Base-by-base conservation (phyloP, 92 coral and sea anemone genomes). In the Parazoanthus darwini region DNA sequence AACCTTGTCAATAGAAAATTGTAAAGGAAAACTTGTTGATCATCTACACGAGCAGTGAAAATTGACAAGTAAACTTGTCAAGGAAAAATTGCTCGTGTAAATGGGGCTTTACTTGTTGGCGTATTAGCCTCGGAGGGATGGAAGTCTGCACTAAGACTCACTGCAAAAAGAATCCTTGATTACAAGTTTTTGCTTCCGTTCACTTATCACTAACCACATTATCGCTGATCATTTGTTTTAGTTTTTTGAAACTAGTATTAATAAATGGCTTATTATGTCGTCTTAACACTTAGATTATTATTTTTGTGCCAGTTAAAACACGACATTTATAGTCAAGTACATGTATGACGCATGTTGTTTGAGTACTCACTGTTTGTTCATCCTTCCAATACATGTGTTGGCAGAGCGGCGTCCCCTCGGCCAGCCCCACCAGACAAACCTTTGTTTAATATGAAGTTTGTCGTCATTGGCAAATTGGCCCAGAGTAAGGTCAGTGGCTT, bases 391-490 rank as follows among this genome's bases (percentile, higher is more conserved):
- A 68, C 51, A 36, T 23, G 25, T 77, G 46, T 72, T 82, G 33
- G 22, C 35, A 85, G 89, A 74, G 67, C 88, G 54, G 81, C 91
- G 72, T 88, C 91, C 15, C 83, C 90, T 73, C 65, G 91, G 46
- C 82, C 91, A 39, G 88, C 90, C 10, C 43, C 90, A 70, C 88
- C 94, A 85, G 92, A 59, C 76, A 95, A 95, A 73, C 99, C 99
- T 9, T 90, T 97, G 35, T 90, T 91, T 15, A 89, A 92, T 43
- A 87, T 95, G 95, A 93, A 89, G 51, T 90, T 97, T 82, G 96
- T 90, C 43, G 84, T 95, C 13, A 92, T 97, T 48, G 99, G 99
- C 13, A 95, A 90, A 82, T 89, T 95, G 39, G 88, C 93, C 88
- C 92, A 88, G 82, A 92, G 93, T 90, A 94, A 96, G 96, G 99